Evolutionary conservation across 1,140 invertebrate species (phyloP).

Genomic region (Gonioctena quinquepunctata): DNA sequence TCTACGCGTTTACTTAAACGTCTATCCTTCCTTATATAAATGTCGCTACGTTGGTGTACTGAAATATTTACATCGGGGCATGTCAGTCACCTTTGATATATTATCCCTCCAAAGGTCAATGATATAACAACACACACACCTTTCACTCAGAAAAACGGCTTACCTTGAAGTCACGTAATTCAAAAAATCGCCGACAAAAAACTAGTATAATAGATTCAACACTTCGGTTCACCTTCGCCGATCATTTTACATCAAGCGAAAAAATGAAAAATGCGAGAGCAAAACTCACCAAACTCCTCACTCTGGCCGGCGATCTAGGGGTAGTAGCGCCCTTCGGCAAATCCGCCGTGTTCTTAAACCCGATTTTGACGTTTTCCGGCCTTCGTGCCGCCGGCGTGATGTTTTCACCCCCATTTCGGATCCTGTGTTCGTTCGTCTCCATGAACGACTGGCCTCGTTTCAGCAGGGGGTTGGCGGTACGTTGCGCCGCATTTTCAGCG

Average conservation of each 20-base stretch:
- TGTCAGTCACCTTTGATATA: not conserved
- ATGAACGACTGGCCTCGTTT: conserved; percentile 49
- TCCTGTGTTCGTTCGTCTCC: conserved; percentile 43
- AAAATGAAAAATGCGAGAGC: not conserved
- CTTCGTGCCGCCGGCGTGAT: conserved; percentile 15
- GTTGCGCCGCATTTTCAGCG: conserved; percentile 8
- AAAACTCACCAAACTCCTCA: conserved; percentile 44
- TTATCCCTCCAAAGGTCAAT: not conserved
- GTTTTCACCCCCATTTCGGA: conserved; percentile 17
- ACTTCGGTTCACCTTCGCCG: not conserved
- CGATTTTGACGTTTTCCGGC: conserved; percentile 31
- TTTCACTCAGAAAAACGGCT: not conserved
- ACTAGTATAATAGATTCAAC: not conserved
- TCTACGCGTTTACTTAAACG: too few species aligned
- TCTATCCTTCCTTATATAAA: too few species aligned
- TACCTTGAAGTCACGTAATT: not conserved
- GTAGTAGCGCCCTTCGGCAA: conserved; percentile 17
- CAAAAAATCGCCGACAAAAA: not conserved
- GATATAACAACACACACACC: not conserved
- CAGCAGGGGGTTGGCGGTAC: conserved; percentile 39
- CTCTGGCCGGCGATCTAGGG: conserved; percentile 32
- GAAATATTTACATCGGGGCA: too few species aligned
- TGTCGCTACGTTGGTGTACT: too few species aligned
- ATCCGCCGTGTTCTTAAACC: conserved; percentile 13
- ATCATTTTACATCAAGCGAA: too few species aligned